Evolutionary conservation across 1,140 invertebrate genomes (phyloP).

Genomic region (Drosophila navojoa): DNA sequence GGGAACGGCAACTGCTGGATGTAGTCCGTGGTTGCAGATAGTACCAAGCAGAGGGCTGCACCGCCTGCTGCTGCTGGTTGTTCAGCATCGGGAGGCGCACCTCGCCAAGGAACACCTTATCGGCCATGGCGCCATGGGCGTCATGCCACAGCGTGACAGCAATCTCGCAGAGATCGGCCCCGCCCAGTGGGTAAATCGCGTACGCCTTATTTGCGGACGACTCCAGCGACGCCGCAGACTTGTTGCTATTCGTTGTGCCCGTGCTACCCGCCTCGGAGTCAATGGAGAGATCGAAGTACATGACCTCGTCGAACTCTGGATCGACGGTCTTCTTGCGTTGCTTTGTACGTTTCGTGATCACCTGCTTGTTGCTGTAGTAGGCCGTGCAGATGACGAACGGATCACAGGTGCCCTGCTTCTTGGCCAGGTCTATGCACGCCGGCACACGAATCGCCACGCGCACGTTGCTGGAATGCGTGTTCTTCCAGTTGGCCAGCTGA

Average conservation of each 20-base stretch:
- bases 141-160: constrained; percentile 94
- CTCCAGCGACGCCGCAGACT: constrained; percentile 58
- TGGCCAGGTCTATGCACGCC: constrained; percentile 94
- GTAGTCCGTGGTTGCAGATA: constrained; percentile 90
- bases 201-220: constrained; percentile 84
- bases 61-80: constrained; percentile 87
- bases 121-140: constrained; percentile 89
- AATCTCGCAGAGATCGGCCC: constrained; percentile 88
- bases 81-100: constrained; percentile 90
- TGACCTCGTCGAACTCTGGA: constrained; percentile 94
- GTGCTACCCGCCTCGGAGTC: constrained; percentile 85
- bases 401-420: constrained; percentile 95
- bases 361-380: constrained; percentile 91
- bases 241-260: constrained; percentile 80
- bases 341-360: constrained; percentile 92
- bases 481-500: constrained; percentile 70
- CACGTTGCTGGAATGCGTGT: constrained; percentile 53
- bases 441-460: constrained; percentile 87
- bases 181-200: constrained; percentile 85
- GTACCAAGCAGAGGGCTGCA: constrained; percentile 89
- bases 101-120: constrained; percentile 93
- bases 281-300: constrained; percentile 92
- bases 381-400: constrained; percentile 93
- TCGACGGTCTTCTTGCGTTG: constrained; percentile 94
- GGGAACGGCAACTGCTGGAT: constrained; percentile 84